Conservation (phyloP, 1,140 invertebrate genomes). For the Psilanteris sp. region DNA sequence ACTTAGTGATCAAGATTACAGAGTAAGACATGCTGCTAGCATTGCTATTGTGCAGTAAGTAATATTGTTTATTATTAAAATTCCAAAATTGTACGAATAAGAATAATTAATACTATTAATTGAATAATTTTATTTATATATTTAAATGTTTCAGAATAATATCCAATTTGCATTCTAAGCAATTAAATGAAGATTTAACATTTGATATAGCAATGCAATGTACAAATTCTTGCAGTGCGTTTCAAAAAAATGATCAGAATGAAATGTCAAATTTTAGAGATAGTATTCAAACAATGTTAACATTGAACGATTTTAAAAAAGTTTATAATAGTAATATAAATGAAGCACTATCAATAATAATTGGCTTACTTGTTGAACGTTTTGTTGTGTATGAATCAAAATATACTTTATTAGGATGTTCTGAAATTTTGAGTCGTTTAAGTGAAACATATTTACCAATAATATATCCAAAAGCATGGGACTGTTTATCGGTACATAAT, state of each 20-base stretch:
- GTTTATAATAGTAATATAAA: slow-evolving; percentile 56
- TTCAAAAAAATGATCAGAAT: neutral
- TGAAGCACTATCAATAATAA: slow-evolving; percentile 66
- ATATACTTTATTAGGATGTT: slow-evolving; percentile 79
- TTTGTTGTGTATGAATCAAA: slow-evolving; percentile 72
- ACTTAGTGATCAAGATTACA: slow-evolving; percentile 87
- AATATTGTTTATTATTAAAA: too few species aligned
- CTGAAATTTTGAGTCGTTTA: slow-evolving; percentile 79
- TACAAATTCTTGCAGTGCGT: neutral
- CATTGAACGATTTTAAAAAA: slow-evolving; percentile 31
- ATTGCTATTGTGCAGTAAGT: slow-evolving; percentile 85
- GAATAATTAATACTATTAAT: too few species aligned
- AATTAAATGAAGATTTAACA: slow-evolving; percentile 71
- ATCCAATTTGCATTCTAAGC: slow-evolving; percentile 75
- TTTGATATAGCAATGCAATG: slow-evolving; percentile 30
- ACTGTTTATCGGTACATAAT: slow-evolving; percentile 68
- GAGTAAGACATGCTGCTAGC: slow-evolving; percentile 87
- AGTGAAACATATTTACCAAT: slow-evolving; percentile 79
- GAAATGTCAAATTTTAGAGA: too few species aligned
- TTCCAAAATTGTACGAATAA: too few species aligned
- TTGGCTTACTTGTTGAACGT: slow-evolving; percentile 68
- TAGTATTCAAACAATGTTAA: slow-evolving; percentile 1
- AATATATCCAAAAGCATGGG: slow-evolving; percentile 81
- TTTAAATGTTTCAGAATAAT: slow-evolving; percentile 81
- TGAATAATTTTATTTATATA: too few species aligned